phyloP scores from a whole-genome alignment of 2,113 vertebrate species.

The Megalops atlanticus region DNA sequence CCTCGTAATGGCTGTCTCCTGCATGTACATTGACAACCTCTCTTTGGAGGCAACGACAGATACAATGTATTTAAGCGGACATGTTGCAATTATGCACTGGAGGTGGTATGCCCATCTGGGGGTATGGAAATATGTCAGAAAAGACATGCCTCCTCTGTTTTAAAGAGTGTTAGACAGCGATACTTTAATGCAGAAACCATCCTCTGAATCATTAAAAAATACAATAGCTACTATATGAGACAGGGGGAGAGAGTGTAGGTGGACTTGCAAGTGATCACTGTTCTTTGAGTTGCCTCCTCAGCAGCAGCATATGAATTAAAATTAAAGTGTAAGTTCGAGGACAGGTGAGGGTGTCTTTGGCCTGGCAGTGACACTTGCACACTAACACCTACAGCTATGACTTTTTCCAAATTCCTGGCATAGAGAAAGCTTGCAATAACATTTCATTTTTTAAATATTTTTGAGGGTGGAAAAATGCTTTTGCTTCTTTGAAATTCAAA shows the following conservation, averaged over 20 bases:
- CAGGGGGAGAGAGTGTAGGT: constrained; percentile 12
- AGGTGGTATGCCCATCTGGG: not conserved
- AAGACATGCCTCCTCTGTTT: not conserved
- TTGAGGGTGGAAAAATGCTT: not conserved
- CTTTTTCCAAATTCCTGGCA: not conserved
- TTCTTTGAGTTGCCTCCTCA: not conserved
- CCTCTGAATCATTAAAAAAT: not conserved
- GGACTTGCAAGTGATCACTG: not conserved
- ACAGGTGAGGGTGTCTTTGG: not conserved
- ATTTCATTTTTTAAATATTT: not conserved
- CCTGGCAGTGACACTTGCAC: not conserved
- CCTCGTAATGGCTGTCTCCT: not conserved
- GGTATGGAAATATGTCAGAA: not conserved
- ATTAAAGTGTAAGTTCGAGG: not conserved
- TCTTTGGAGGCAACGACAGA: too few relatives aligned
- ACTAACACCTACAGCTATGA: not conserved
- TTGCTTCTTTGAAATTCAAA: too few relatives aligned
- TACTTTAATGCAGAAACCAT: not conserved
- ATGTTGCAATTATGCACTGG: not conserved
- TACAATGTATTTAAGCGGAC: too few relatives aligned
- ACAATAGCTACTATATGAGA: not conserved
- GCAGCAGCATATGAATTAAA: not conserved
- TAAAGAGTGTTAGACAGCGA: not conserved
- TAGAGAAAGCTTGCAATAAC: not conserved
- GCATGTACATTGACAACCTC: not conserved